These are phyloP conservation scores for Brachionus rotundiformis DNA, from an alignment of 1,140 invertebrate genomes.

Conservation along the genomic window DNA sequence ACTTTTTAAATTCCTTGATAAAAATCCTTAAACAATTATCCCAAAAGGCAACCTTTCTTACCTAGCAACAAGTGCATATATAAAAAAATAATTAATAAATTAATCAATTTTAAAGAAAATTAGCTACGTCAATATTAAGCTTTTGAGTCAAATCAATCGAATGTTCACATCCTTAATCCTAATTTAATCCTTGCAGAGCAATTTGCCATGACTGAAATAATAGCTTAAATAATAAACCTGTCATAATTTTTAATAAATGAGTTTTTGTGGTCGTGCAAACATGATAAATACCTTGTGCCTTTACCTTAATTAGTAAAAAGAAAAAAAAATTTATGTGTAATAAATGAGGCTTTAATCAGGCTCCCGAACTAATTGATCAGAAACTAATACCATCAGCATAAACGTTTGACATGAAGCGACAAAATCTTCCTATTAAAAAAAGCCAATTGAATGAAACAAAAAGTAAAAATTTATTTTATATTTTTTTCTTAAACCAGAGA, in stretches of 20 bases:
- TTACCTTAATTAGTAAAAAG: not conserved
- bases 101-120: not conserved
- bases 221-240: too few relatives aligned
- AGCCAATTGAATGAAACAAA: not conserved
- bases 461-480: not conserved
- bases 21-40: not conserved
- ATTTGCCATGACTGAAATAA: not conserved
- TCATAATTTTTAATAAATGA: not conserved
- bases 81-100: not conserved
- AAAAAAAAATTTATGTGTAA: not conserved
- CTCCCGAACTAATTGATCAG: not conserved
- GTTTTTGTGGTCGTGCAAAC: not conserved
- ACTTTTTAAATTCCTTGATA: not conserved
- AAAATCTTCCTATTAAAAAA: not conserved
- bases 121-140: not conserved
- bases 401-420: conserved; percentile 5
- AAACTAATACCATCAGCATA: not conserved
- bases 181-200: not conserved
- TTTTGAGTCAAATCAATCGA: not conserved
- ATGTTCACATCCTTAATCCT: not conserved
- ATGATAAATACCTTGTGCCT: not conserved
- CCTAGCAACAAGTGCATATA: not conserved
- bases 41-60: not conserved
- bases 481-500: not conserved
- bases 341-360: not conserved